Conservation (phyloP, 2,113 vertebrate species). For the Leptobrachium ailaonicum region DNA sequence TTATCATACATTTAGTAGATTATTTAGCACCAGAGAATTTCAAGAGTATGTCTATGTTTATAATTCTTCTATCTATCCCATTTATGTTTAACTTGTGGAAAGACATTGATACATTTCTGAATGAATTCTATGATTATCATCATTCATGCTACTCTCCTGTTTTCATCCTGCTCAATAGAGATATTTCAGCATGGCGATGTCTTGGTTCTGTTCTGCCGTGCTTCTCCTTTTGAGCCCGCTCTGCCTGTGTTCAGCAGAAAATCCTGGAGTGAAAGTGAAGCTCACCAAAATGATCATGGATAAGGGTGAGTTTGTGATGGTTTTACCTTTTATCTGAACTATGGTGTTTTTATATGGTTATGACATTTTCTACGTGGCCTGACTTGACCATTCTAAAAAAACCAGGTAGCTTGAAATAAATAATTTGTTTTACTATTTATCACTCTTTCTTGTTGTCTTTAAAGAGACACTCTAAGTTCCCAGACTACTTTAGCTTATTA, state of each 20-base stretch:
- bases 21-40: too few species aligned
- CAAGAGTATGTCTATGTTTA: neutral
- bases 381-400: too few species aligned
- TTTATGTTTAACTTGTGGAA: neutral
- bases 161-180: neutral
- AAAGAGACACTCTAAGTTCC: too few species aligned
- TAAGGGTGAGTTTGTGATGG: neutral
- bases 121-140: neutral
- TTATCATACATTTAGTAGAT: too few species aligned
- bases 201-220: neutral
- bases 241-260: neutral
- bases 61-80: neutral
- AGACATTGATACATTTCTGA: neutral
- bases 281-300: neutral
- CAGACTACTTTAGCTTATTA: too few species aligned
- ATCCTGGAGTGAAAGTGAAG: slow-evolving; percentile 15
- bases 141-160: neutral
- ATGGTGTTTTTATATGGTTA: too few species aligned
- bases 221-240: slow-evolving; percentile 3
- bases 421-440: too few species aligned
- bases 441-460: too few species aligned
- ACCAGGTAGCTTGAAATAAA: too few species aligned
- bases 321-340: too few species aligned
- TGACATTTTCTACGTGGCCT: too few species aligned
- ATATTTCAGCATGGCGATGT: neutral